These are phyloP conservation scores for Archocentrus centrarchus DNA, from an alignment of 2,113 vertebrate species.

Conservation along the genomic window DNA sequence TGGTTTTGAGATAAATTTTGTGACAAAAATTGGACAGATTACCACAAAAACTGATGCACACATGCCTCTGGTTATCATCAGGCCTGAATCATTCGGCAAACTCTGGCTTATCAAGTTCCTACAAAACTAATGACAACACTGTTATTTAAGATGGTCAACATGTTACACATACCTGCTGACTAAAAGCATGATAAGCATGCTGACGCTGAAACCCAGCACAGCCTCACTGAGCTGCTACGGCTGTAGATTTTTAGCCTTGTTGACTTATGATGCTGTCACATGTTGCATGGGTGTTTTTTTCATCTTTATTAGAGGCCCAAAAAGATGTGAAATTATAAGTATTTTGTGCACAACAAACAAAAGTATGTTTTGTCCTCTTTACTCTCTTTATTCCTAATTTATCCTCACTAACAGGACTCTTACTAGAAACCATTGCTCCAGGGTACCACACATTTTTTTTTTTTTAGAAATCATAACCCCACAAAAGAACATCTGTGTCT, in stretches of 20 bases:
- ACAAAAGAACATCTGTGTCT: neutral
- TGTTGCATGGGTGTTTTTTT: neutral
- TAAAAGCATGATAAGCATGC: neutral
- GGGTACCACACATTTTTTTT: neutral
- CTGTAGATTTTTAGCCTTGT: neutral
- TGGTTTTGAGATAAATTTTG: neutral
- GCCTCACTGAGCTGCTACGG: neutral
- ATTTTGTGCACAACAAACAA: neutral
- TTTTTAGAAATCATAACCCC: neutral
- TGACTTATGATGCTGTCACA: neutral
- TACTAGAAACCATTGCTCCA: neutral
- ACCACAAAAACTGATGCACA: neutral
- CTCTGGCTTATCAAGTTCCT: neutral
- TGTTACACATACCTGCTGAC: conserved; percentile 15
- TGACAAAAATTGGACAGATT: neutral
- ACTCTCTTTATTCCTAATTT: neutral
- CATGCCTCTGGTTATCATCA: neutral
- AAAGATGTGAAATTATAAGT: neutral
- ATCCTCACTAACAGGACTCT: neutral
- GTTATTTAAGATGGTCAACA: conserved; percentile 3
- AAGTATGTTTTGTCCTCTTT: neutral
- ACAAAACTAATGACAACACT: neutral
- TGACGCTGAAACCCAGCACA: neutral
- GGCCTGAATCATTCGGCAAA: neutral
- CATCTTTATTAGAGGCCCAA: neutral